A percentile compares a stretch with the other conserved stretches of the same genome.
Evolutionary conservation across 2,888 invertebrate genomes (phyloP).

Genomic region (Azorinus chamasolen): DNA sequence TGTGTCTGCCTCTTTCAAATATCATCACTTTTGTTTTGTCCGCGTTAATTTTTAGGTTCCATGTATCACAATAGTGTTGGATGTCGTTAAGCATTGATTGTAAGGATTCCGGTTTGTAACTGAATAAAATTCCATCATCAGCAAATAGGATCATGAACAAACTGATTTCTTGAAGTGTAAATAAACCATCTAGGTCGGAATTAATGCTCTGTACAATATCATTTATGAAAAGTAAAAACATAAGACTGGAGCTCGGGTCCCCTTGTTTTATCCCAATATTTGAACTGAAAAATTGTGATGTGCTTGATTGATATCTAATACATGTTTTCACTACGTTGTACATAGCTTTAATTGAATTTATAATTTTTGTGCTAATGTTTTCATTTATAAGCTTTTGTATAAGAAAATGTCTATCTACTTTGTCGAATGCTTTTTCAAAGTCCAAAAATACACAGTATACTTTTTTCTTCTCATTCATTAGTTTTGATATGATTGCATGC

Average conservation of each 20-base stretch:
- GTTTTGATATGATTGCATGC: constrained; percentile 8
- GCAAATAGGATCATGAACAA: constrained; percentile 17
- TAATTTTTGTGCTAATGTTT: constrained; percentile 8
- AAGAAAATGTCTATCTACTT: not conserved
- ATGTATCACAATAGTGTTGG: constrained; percentile 6
- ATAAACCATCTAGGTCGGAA: constrained; percentile 10
- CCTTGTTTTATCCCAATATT: constrained; percentile 22
- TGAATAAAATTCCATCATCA: constrained; percentile 18
- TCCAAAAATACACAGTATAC: constrained; percentile 9
- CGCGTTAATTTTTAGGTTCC: constrained; percentile 10
- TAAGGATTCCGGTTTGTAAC: not conserved
- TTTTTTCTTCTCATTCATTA: not conserved
- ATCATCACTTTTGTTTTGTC: constrained; percentile 9
- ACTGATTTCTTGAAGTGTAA: constrained; percentile 11
- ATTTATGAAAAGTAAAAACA: constrained; percentile 13
- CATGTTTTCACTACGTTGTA: constrained; percentile 8
- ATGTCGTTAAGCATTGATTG: constrained; percentile 21
- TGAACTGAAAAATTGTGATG: not conserved
- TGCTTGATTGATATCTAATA: not conserved
- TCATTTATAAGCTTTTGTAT: not conserved
- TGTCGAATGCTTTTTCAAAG: constrained; percentile 7
- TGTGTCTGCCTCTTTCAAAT: constrained; percentile 12
- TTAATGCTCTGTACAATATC: constrained; percentile 15
- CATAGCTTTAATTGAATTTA: constrained; percentile 7
- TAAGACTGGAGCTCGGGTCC: constrained; percentile 7